Percentiles rank a stretch among this genome's conserved stretches.
These are phyloP conservation scores for Drosophila histrio DNA, from an alignment of 2,888 invertebrate genomes.

Conservation along the genomic window DNA sequence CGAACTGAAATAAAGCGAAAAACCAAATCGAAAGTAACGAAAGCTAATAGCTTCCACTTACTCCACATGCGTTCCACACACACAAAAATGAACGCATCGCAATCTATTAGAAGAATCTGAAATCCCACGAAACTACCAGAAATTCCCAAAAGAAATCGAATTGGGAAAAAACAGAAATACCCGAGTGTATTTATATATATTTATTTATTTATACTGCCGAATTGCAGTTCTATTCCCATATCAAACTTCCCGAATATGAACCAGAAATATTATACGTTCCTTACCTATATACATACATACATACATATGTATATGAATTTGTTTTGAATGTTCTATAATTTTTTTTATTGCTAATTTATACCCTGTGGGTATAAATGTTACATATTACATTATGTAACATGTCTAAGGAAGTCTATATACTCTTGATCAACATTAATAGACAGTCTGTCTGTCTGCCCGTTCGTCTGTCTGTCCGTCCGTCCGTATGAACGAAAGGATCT, in stretches of 20 bases:
- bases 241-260: neutral
- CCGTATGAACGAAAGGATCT: too few relatives aligned
- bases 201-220: neutral
- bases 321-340: slow-evolving; percentile 16
- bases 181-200: neutral
- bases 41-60: slow-evolving; percentile 3
- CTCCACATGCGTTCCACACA: neutral
- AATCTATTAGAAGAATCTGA: too few relatives aligned
- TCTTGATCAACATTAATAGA: too few relatives aligned
- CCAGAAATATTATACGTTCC: neutral
- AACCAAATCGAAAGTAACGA: slow-evolving; percentile 1
- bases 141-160: neutral
- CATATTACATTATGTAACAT: too few relatives aligned
- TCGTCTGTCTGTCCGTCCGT: too few relatives aligned
- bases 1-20: neutral
- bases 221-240: neutral
- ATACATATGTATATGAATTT: neutral
- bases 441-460: too few relatives aligned
- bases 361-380: too few relatives aligned
- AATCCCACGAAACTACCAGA: too few relatives aligned
- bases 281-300: too few relatives aligned
- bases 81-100: neutral
- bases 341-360: too few relatives aligned
- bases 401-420: too few relatives aligned
- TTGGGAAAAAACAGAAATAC: neutral